These are phyloP conservation scores for Penaeus indicus DNA, from an alignment of 1,140 invertebrate species.

Conservation along the genomic window DNA sequence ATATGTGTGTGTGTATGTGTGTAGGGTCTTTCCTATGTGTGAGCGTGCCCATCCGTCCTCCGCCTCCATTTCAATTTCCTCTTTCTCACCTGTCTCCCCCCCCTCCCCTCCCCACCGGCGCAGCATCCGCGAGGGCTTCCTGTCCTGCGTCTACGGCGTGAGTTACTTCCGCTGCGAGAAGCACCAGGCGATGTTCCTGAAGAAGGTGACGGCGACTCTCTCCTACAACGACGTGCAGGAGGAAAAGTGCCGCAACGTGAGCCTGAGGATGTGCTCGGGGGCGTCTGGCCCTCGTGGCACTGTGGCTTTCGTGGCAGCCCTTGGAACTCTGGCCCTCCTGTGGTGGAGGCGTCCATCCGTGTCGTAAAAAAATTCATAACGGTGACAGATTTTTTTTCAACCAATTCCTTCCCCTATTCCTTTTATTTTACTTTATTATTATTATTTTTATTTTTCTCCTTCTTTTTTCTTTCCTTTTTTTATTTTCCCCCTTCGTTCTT, in stretches of 20 bases:
- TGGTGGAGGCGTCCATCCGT: not conserved
- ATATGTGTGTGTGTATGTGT: too few species aligned
- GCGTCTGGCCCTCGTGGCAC: not conserved
- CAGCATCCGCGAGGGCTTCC: slow-evolving; percentile 24
- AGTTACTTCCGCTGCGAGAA: slow-evolving; percentile 40
- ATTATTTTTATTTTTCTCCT: too few species aligned
- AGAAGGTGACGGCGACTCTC: slow-evolving; percentile 57
- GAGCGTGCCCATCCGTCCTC: too few species aligned
- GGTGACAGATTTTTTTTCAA: not conserved
- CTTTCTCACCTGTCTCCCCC: not conserved
- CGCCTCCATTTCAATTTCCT: too few species aligned
- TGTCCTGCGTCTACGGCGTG: slow-evolving; percentile 7
- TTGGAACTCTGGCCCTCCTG: not conserved
- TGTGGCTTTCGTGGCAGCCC: not conserved
- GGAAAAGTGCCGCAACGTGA: slow-evolving; percentile 46
- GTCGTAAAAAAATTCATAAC: not conserved
- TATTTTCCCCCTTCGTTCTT: not conserved
- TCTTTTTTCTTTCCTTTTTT: too few species aligned
- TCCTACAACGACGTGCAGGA: slow-evolving; percentile 46
- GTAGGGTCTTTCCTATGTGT: too few species aligned
- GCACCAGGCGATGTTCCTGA: slow-evolving; percentile 47
- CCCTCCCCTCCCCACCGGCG: not conserved
- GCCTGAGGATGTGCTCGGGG: not conserved
- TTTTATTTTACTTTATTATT: too few species aligned
- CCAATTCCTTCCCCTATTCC: not conserved